These are phyloP conservation scores for Caerostris extrusa DNA, from an alignment of 1,140 invertebrate genomes.

Conservation along the genomic window DNA sequence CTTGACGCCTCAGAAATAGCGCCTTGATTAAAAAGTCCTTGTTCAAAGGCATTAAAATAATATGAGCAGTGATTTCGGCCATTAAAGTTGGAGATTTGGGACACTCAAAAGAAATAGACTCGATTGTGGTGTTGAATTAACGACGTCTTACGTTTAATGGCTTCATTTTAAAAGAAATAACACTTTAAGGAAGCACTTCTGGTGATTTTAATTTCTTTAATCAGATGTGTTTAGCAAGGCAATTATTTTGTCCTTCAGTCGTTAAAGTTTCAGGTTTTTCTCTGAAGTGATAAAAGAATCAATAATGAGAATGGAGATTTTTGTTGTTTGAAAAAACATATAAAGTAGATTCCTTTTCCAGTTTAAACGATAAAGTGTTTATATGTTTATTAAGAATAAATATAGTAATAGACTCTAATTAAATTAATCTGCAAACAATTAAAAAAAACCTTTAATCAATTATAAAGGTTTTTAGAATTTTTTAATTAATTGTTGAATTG, in stretches of 20 bases:
- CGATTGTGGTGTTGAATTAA: background rate
- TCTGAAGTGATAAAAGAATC: background rate
- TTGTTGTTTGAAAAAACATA: no score
- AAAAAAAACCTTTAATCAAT: no score
- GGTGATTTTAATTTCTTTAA: conserved; percentile 43
- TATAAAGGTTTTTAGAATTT: no score
- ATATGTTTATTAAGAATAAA: no score
- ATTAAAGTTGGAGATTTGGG: conserved; percentile 38
- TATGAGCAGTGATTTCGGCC: conserved; percentile 41
- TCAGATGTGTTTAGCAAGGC: conserved; percentile 24
- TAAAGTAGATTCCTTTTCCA: no score
- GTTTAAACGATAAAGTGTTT: no score
- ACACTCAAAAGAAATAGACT: conserved; percentile 12
- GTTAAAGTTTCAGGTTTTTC: conserved; percentile 7
- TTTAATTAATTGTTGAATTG: no score
- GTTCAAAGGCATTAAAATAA: conserved; percentile 63
- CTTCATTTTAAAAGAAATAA: conserved; percentile 19
- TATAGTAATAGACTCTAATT: no score
- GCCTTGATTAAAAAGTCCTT: conserved; percentile 51
- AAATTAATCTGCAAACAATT: no score
- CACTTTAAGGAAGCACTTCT: background rate
- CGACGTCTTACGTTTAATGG: conserved; percentile 23
- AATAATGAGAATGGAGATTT: background rate
- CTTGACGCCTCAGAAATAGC: background rate
- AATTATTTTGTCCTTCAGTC: conserved; percentile 3